Evolutionary conservation across 2,888 invertebrate species (phyloP), one percentile per base, ranked within the genome.

Genomic region (Agriopis marginaria): DNA sequence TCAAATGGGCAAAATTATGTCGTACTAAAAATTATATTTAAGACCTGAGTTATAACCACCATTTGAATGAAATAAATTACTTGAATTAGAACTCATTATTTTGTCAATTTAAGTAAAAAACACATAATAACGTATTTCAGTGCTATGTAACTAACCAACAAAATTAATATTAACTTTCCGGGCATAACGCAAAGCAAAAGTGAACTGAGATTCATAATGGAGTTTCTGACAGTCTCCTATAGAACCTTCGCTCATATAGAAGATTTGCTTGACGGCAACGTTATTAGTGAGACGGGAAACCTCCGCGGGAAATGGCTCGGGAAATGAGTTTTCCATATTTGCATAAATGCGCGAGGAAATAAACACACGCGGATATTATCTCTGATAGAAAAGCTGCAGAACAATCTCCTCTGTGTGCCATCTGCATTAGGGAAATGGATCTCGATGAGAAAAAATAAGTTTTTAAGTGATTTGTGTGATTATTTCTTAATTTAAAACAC

Each of bases 321-420:
- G 94, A 93, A 92, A 94, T 93, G 87, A 90, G 86, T 87, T 89
- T 92, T 87, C 88, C 82, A 89, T 90, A 90, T 91, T 90, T 89
- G 88, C 89, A 93, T 88, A 91, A 92, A 91, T 85, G 86, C 77
- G 79, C 68, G 78, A 86, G 93, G 91, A 92, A 93, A 91, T 89
- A 93, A 93, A 93, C 88, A 92, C 76, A 77, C 81, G 78, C 87
- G 89, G 90, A 93, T 92, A 92, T 93, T 93, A 91, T 89, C 86
- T 86, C 69, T 72, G 81, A 82, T 72, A 78, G 79, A 77, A 73
- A 71, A 73, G 65, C 47, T 47, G 47, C 85, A 59, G 78, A 79
- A 83, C 86, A 86, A 87, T 89, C 87, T 88, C 82, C 82, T 79
- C 75, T 54, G 75, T 77, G 84, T 62, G 68, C 32, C 63, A 45